These are phyloP conservation scores for Parauchenoglanis ngamensis DNA, from an alignment of 2,797 vertebrate genomes.

Conservation along the genomic window DNA sequence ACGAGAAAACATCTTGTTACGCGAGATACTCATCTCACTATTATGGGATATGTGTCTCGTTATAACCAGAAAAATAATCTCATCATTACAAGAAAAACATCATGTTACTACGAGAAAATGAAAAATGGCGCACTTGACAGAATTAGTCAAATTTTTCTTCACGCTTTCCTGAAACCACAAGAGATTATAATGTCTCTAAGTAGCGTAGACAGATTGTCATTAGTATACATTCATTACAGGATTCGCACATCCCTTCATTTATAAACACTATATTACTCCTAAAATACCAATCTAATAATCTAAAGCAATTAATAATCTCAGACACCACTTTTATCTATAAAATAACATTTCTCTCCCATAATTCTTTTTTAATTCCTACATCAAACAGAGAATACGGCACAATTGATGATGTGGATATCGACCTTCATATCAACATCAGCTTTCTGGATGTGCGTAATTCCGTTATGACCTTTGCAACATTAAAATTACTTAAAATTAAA, in stretches of 20 bases:
- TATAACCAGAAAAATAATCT: background rate
- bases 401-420: conserved; percentile 97
- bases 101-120: background rate
- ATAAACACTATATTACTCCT: background rate
- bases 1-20: background rate
- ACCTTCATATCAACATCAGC: conserved; percentile 95
- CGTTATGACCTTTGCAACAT: background rate
- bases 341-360: background rate
- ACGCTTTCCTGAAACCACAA: background rate
- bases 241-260: background rate
- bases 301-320: background rate
- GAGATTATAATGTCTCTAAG: background rate
- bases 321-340: background rate
- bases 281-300: background rate
- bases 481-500: background rate
- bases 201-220: background rate
- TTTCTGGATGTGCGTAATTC: conserved; percentile 92
- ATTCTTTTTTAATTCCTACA: background rate
- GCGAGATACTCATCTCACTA: background rate
- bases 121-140: background rate
- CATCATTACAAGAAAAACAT: background rate
- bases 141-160: background rate
- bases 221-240: background rate
- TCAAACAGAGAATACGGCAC: conserved; percentile 90
- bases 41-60: no score